Percentiles rank a stretch among this genome's conserved stretches.
phyloP scores from a whole-genome alignment of 2,113 vertebrate genomes.

The Thunnus maccoyii region DNA sequence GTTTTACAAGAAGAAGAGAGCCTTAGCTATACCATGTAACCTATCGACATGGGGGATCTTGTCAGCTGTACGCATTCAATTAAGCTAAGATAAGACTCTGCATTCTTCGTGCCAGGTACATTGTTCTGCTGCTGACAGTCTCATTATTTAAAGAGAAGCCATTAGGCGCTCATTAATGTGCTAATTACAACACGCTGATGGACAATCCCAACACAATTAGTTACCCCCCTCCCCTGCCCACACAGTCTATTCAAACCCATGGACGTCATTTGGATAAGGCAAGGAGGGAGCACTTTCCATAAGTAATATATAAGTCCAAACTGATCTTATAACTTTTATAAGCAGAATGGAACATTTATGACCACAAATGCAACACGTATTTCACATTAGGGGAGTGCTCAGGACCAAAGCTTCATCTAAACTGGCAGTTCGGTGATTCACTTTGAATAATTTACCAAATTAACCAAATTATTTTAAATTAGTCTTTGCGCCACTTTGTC shows the following conservation, averaged over 20 bases:
- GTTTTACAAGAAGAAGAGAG: slow-evolving; percentile 25
- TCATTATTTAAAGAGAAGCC: slow-evolving; percentile 71
- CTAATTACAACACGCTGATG: slow-evolving; percentile 76
- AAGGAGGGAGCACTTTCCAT: slow-evolving; percentile 24
- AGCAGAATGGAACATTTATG: neutral
- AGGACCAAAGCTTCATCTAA: neutral
- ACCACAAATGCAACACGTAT: neutral
- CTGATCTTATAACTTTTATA: slow-evolving; percentile 1
- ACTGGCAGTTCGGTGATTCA: slow-evolving; percentile 33
- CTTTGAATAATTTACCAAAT: slow-evolving; percentile 50
- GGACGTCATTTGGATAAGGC: slow-evolving; percentile 67
- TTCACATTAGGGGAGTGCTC: slow-evolving; percentile 55
- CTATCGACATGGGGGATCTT: slow-evolving; percentile 48
- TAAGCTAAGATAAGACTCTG: slow-evolving; percentile 65
- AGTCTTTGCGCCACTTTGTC: slow-evolving; percentile 11
- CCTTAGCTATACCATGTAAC: slow-evolving; percentile 26
- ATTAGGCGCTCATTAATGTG: slow-evolving; percentile 77
- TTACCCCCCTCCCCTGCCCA: neutral
- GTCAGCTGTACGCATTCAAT: slow-evolving; percentile 65
- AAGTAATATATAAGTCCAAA: neutral
- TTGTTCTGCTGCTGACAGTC: slow-evolving; percentile 73
- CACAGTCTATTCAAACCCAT: slow-evolving; percentile 34
- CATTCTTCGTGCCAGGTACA: slow-evolving; percentile 68
- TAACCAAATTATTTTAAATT: slow-evolving; percentile 1
- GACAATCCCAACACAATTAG: slow-evolving; percentile 71